Percentiles rank a stretch among this genome's conserved stretches.
Conservation (phyloP, 2,113 vertebrate genomes). For the Tyto alba region DNA sequence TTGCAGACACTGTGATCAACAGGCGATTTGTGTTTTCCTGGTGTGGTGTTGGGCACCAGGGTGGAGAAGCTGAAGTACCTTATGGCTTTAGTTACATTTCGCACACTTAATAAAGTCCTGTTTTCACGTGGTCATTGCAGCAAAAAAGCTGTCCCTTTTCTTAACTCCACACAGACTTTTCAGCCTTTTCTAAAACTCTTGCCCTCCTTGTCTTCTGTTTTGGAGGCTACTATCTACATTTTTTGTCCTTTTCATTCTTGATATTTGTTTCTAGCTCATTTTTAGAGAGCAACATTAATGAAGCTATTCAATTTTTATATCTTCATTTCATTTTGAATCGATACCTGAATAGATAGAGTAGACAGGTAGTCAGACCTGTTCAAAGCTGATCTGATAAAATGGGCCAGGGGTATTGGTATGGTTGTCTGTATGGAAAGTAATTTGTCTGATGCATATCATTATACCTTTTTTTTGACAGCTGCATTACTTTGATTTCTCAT, state of each 20-base stretch:
- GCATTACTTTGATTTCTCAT: not conserved
- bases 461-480: not conserved
- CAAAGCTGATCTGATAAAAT: not conserved
- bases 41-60: not conserved
- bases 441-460: not conserved
- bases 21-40: not conserved
- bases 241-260: not conserved
- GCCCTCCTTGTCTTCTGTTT: not conserved
- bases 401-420: not conserved
- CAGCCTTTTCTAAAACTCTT: not conserved
- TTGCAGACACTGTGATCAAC: not conserved
- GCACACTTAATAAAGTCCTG: not conserved
- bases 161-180: not conserved
- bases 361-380: not conserved
- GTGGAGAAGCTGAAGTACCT: not conserved
- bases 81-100: not conserved
- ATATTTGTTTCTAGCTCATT: not conserved
- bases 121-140: not conserved
- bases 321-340: not conserved
- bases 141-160: not conserved
- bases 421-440: not conserved
- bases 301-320: not conserved
- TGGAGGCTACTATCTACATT: not conserved
- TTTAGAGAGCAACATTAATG: not conserved
- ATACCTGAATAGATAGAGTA: not conserved